These are phyloP conservation scores for Thripadectes ignobilis DNA, from an alignment of 2,797 vertebrate species.

Conservation along the genomic window DNA sequence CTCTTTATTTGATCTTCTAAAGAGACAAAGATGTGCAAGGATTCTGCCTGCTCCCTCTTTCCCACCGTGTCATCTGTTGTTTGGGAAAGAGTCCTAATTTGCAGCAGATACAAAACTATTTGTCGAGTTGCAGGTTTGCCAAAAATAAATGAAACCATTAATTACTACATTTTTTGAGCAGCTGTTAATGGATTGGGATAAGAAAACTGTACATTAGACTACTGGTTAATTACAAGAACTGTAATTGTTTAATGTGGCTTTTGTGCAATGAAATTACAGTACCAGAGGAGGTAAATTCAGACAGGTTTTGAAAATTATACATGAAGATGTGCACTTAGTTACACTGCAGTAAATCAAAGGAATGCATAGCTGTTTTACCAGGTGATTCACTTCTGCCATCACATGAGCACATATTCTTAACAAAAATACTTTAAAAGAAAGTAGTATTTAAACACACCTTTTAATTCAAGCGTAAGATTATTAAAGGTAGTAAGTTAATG, in stretches of 20 bases:
- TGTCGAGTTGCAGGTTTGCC: slow-evolving; percentile 78
- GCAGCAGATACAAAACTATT: slow-evolving; percentile 81
- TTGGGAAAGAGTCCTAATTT: slow-evolving; percentile 82
- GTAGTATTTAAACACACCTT: background rate
- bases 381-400: background rate
- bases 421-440: slow-evolving; percentile 10
- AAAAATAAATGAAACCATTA: slow-evolving; percentile 86
- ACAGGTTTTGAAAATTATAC: slow-evolving; percentile 24
- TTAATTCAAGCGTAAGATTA: slow-evolving; percentile 34
- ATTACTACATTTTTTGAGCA: slow-evolving; percentile 81
- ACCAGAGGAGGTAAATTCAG: slow-evolving; percentile 49
- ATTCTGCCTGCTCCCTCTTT: slow-evolving; percentile 56
- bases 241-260: slow-evolving; percentile 66
- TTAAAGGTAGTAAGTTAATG: slow-evolving; percentile 16
- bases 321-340: background rate
- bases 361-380: background rate
- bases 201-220: slow-evolving; percentile 74
- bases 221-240: slow-evolving; percentile 70
- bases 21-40: slow-evolving; percentile 67
- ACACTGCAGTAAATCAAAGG: background rate
- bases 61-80: slow-evolving; percentile 73
- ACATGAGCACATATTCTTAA: background rate
- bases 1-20: slow-evolving; percentile 72
- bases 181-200: slow-evolving; percentile 79
- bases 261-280: slow-evolving; percentile 57